Conservation (phyloP, 2,797 vertebrate genomes). For the Acanthopagrus latus region DNA sequence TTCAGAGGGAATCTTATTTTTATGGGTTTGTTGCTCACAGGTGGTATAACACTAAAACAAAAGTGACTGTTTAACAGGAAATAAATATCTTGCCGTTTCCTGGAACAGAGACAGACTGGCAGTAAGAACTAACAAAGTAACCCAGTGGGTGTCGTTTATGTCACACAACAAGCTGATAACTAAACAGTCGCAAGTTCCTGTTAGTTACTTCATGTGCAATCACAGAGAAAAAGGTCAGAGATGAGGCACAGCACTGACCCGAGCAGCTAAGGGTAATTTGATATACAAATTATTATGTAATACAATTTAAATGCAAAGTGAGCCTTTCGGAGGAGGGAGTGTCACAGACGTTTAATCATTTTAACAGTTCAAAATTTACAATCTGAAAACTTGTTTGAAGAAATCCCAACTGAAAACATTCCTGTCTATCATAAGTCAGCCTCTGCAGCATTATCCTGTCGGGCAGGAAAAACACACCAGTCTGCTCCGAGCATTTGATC, state of each 20-base stretch:
- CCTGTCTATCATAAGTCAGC: background rate
- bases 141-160: background rate
- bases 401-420: slow-evolving; percentile 19
- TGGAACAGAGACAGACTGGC: slow-evolving; percentile 44
- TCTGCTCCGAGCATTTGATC: background rate
- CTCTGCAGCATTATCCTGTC: slow-evolving; percentile 17
- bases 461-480: slow-evolving; percentile 46
- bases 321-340: background rate
- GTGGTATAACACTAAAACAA: background rate
- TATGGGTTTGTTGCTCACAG: slow-evolving; percentile 16
- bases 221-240: background rate
- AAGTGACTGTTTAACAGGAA: slow-evolving; percentile 15
- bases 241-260: too few species aligned
- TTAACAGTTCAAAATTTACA: background rate
- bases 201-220: background rate
- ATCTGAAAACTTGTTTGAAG: background rate
- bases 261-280: slow-evolving; percentile 33
- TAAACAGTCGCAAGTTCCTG: background rate
- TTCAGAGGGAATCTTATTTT: background rate
- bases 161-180: background rate
- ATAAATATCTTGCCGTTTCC: slow-evolving; percentile 46
- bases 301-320: slow-evolving; percentile 57
- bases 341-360: background rate
- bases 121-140: slow-evolving; percentile 6
- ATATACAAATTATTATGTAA: slow-evolving; percentile 15